Evolutionary conservation across 2,888 invertebrate genomes (phyloP), one percentile per base, ranked within the genome.

Genomic region (Steinernema hermaphroditum): DNA sequence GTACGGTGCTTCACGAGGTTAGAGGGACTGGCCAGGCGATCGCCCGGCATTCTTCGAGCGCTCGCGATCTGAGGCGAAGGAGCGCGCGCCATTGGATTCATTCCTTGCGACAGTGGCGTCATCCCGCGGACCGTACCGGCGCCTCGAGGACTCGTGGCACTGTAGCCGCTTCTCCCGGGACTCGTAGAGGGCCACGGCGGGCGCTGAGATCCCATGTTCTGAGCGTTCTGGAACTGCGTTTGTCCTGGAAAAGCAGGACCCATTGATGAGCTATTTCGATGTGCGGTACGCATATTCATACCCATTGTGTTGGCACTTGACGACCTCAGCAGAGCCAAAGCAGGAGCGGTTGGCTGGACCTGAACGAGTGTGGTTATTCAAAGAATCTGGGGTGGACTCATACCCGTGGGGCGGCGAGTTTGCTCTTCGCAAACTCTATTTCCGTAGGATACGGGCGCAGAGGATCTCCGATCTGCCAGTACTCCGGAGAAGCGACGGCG

Each of bases 361-460:
- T 62, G 32, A 62, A 62, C 27, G 46, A 16, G 6, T 9, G 22
- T 16, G 22, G 46, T 46, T n/a, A n/a, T n/a, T n/a, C n/a, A n/a
- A n/a, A n/a, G n/a, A n/a, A n/a, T n/a, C n/a, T n/a, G n/a, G n/a
- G 46, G 32, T 62, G 6, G 37, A 37, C 37, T 8, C 62, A 2
- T 29, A 62, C 62, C 34, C 62, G 27, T 1, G 62, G 62, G 32
- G 62, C 62, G 2, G 62, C 62, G 29, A 62, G 62, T 16, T 62
- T 62, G 34, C 62, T 62, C 32, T 62, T 62, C 32, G 34, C 62
- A 70, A 85, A 84, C 68, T 84, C 83, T n/a, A 77, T 75, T 70
- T 85, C 85, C n/a, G 81, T 85, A 14, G 85, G 85, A 69, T 81
- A 85, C 27, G 85, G 85, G n/a, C 85, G 71, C 8, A 77, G 77